Conservation (phyloP, 2,797 vertebrate species). For the Manis javanica region DNA sequence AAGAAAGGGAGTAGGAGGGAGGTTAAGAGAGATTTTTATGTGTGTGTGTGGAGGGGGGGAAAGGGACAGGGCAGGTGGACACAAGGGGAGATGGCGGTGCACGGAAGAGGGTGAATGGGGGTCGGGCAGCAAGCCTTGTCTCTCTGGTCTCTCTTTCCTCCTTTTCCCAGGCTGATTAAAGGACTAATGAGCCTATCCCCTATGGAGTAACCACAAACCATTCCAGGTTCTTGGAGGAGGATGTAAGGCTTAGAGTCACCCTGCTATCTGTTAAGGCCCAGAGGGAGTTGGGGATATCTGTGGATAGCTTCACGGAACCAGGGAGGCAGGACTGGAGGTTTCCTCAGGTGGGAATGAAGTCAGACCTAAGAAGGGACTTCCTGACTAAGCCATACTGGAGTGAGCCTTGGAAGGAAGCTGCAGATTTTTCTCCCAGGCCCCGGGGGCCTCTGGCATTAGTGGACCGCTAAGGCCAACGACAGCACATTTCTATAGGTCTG, state of each 20-base stretch:
- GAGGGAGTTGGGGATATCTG: background rate
- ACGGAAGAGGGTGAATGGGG: background rate
- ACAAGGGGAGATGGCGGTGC: background rate
- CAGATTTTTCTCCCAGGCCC: background rate
- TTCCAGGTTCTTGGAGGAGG: background rate
- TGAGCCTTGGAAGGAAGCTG: background rate
- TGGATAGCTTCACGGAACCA: background rate
- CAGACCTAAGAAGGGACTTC: slow-evolving; percentile 32
- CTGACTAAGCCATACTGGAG: background rate
- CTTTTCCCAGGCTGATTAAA: background rate
- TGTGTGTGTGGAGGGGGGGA: fast-evolving
- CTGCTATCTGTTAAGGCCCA: background rate
- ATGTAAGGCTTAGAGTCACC: background rate
- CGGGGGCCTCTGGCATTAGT: background rate
- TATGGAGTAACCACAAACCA: background rate
- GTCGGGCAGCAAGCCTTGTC: background rate
- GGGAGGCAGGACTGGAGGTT: background rate
- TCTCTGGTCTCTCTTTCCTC: background rate
- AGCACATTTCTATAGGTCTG: background rate
- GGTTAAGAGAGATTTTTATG: background rate
- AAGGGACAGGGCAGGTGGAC: background rate
- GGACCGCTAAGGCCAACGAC: background rate
- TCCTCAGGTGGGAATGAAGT: background rate
- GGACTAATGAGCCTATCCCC: background rate
- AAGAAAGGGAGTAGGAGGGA: background rate